phyloP scores from a whole-genome alignment of 2,797 vertebrate genomes.

The Hydrocynus forskahlii region DNA sequence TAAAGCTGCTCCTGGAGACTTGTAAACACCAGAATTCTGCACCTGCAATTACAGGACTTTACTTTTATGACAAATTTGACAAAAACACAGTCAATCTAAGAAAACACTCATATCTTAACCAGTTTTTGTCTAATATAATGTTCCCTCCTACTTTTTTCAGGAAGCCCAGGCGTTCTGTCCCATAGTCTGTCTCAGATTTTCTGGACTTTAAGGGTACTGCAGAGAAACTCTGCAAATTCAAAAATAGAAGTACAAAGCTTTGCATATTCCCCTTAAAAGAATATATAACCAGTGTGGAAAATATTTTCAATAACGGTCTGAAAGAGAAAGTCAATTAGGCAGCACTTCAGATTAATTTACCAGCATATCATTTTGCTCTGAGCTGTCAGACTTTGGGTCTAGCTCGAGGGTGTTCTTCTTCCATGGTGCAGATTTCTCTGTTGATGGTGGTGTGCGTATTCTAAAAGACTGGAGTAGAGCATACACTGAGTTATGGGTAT shows the following conservation, averaged over 20 bases:
- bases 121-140: background rate
- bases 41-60: conserved; percentile 62
- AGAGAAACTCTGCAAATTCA: conserved; percentile 48
- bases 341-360: conserved; percentile 69
- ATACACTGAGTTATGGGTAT: background rate
- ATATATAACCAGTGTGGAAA: background rate
- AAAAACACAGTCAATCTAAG: background rate
- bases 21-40: conserved; percentile 67
- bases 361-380: conserved; percentile 86
- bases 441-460: conserved; percentile 85
- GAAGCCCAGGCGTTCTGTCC: background rate
- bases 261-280: background rate
- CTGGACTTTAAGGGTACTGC: conserved; percentile 37
- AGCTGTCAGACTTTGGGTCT: conserved; percentile 89
- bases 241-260: background rate
- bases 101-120: background rate
- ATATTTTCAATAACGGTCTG: background rate
- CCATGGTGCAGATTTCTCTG: conserved; percentile 67
- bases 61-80: background rate
- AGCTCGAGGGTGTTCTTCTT: conserved; percentile 79
- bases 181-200: conserved; percentile 32
- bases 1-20: conserved; percentile 77
- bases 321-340: background rate
- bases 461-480: conserved; percentile 80
- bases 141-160: conserved; percentile 40